Percentiles rank a stretch among this genome's conserved stretches.
These are phyloP conservation scores for Entomobrya proxima DNA, from an alignment of 2,888 invertebrate species.

Conservation along the genomic window DNA sequence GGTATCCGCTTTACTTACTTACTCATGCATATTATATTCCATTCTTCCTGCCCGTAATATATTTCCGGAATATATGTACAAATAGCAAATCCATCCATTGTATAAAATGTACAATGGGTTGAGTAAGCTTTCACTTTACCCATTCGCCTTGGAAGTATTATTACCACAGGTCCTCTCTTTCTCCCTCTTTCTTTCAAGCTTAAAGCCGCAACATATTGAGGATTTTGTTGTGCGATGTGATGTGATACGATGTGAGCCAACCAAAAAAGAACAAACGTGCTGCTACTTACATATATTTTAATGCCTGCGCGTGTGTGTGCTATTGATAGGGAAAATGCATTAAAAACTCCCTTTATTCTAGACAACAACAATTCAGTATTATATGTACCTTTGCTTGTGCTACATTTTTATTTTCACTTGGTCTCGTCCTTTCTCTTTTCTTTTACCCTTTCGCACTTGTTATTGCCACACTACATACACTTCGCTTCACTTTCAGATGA, in stretches of 20 bases:
- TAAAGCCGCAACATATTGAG: slow-evolving; percentile 59
- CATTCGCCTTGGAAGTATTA: slow-evolving; percentile 40
- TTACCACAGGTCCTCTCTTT: slow-evolving; percentile 22
- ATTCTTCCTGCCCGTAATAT: neutral
- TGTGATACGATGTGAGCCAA: slow-evolving; percentile 1
- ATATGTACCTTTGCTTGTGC: neutral
- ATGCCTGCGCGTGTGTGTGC: neutral
- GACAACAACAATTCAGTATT: neutral
- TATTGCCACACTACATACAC: slow-evolving; percentile 30
- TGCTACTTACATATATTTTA: neutral
- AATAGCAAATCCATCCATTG: neutral
- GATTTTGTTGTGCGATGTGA: slow-evolving; percentile 55
- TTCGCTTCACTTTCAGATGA: slow-evolving; percentile 6
- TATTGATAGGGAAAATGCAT: slow-evolving; percentile 33
- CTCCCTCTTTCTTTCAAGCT: slow-evolving; percentile 22
- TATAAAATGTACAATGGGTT: slow-evolving; percentile 22
- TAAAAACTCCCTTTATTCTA: slow-evolving; percentile 15
- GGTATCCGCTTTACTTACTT: slow-evolving; percentile 4
- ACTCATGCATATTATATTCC: slow-evolving; percentile 18
- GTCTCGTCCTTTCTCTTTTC: neutral
- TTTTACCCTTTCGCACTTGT: slow-evolving; percentile 45
- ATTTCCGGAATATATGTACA: neutral
- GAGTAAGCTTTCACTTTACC: slow-evolving; percentile 13
- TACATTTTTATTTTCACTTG: slow-evolving; percentile 39
- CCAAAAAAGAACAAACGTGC: slow-evolving; percentile 15